A percentile compares a stretch with the other conserved stretches of the same genome.
phyloP scores from a whole-genome alignment of 2,888 invertebrate genomes.

The Nemapogon koenigi region DNA sequence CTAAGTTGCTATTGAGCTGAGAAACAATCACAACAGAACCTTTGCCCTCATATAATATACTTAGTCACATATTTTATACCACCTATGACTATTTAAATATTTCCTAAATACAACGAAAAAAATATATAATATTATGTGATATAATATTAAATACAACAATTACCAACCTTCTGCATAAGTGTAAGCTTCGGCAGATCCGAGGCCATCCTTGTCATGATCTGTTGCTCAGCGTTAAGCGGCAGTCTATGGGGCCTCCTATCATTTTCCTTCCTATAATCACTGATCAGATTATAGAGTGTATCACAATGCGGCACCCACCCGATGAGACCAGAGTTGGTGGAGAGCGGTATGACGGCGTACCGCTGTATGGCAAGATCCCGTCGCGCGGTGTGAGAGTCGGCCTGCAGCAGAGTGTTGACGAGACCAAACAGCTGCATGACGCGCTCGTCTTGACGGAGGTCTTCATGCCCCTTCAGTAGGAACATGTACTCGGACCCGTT shows the following conservation, averaged over 20 bases:
- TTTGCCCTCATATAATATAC: too few species aligned
- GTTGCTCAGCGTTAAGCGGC: conserved; percentile 93
- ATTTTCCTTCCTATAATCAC: conserved; percentile 98
- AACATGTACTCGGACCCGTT: conserved; percentile 99
- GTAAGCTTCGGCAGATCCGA: conserved; percentile 97
- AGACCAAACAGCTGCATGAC: conserved; percentile 98
- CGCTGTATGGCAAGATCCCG: conserved; percentile 82
- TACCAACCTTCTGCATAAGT: conserved; percentile 90
- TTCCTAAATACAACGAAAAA: background rate
- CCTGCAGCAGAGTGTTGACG: conserved; percentile 89
- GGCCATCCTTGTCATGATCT: conserved; percentile 97
- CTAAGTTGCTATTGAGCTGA: too few species aligned
- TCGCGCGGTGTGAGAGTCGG: conserved; percentile 94
- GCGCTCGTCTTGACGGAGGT: conserved; percentile 96
- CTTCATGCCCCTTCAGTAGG: conserved; percentile 98
- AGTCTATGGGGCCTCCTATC: conserved; percentile 31
- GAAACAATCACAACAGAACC: too few species aligned
- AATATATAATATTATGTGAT: background rate
- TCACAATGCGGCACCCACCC: conserved; percentile 98
- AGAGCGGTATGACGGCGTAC: conserved; percentile 97
- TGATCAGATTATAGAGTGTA: conserved; percentile 94
- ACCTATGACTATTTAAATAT: too few species aligned
- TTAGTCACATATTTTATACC: too few species aligned
- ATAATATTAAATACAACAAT: background rate
- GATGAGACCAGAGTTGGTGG: conserved; percentile 96